A percentile compares a stretch with the other conserved stretches of the same genome.
Evolutionary conservation across 1,140 invertebrate species (phyloP).

Genomic region (Diabrotica virgifera): DNA sequence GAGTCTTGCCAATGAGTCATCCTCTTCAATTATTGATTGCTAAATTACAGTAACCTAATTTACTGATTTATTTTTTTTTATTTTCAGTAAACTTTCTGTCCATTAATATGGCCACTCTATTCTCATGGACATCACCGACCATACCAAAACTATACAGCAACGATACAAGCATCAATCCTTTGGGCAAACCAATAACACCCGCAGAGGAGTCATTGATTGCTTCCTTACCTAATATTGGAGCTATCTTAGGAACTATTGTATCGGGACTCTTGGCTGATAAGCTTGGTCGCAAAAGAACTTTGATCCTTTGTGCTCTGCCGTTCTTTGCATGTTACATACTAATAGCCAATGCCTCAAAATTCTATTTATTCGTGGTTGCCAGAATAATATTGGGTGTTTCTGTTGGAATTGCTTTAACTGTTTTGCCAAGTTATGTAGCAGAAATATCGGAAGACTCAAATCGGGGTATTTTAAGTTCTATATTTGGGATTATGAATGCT

Average conservation of each 20-base stretch:
- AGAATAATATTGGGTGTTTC: slow-evolving; percentile 50
- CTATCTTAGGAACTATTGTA: slow-evolving; percentile 50
- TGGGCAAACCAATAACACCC: slow-evolving; percentile 43
- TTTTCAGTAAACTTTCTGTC: slow-evolving; percentile 63
- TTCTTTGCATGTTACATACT: slow-evolving; percentile 47
- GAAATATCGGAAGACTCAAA: slow-evolving; percentile 50
- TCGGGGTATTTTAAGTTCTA: slow-evolving; percentile 52
- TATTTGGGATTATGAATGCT: slow-evolving; percentile 56
- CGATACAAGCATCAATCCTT: slow-evolving; percentile 33
- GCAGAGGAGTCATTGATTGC: slow-evolving; percentile 76
- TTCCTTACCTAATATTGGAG: slow-evolving; percentile 73
- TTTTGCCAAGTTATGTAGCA: slow-evolving; percentile 53
- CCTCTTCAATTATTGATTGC: no score
- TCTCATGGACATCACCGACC: slow-evolving; percentile 73
- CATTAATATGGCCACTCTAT: slow-evolving; percentile 59
- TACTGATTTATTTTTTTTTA: no score
- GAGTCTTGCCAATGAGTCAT: no score
- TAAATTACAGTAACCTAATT: no score
- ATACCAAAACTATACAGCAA: slow-evolving; percentile 53
- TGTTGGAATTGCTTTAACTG: slow-evolving; percentile 49
- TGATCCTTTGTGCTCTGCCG: slow-evolving; percentile 46
- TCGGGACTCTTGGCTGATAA: slow-evolving; percentile 46
- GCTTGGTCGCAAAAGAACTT: slow-evolving; percentile 50
- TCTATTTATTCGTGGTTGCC: slow-evolving; percentile 44
- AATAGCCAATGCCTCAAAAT: slow-evolving; percentile 45